phyloP scores from a whole-genome alignment of 2,797 vertebrate species.

The Oryzias sinensis region DNA sequence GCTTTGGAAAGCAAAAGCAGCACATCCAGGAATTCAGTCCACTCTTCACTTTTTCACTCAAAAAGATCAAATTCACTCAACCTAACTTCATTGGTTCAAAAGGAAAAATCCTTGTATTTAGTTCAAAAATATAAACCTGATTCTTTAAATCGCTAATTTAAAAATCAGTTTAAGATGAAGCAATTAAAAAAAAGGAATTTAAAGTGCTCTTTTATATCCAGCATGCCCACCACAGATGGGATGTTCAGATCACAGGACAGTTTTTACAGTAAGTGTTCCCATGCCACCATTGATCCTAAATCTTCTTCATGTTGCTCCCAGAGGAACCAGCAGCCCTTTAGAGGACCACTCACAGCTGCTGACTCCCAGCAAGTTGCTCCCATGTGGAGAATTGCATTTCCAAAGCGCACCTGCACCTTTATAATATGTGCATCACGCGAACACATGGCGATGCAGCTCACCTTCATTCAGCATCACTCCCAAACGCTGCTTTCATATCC shows the following conservation, averaged over 20 bases:
- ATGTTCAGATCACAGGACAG: conserved; percentile 20
- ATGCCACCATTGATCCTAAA: conserved; percentile 7
- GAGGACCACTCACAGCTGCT: conserved; percentile 46
- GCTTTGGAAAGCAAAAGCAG: conserved; percentile 8
- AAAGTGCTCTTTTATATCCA: too few relatives aligned
- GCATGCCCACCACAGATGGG: neutral
- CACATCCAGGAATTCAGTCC: neutral
- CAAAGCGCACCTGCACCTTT: conserved; percentile 39
- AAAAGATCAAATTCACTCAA: neutral
- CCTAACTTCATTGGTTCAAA: too few relatives aligned
- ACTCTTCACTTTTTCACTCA: neutral
- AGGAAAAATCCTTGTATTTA: too few relatives aligned
- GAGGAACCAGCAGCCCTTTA: conserved; percentile 41
- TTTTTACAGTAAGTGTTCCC: conserved; percentile 40
- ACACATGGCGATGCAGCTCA: conserved; percentile 26
- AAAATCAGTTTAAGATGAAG: too few relatives aligned
- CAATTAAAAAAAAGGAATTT: too few relatives aligned
- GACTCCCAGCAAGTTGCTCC: conserved; percentile 38
- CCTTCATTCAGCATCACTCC: conserved; percentile 6
- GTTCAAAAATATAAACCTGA: too few relatives aligned
- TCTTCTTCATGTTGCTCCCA: conserved; percentile 42
- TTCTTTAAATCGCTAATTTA: too few relatives aligned
- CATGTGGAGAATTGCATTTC: conserved; percentile 15
- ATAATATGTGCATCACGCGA: conserved; percentile 19
- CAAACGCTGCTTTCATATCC: neutral